Evolutionary conservation across 2,888 invertebrate species (phyloP), one percentile per base, ranked within the genome.

Genomic region (Drepana falcataria): DNA sequence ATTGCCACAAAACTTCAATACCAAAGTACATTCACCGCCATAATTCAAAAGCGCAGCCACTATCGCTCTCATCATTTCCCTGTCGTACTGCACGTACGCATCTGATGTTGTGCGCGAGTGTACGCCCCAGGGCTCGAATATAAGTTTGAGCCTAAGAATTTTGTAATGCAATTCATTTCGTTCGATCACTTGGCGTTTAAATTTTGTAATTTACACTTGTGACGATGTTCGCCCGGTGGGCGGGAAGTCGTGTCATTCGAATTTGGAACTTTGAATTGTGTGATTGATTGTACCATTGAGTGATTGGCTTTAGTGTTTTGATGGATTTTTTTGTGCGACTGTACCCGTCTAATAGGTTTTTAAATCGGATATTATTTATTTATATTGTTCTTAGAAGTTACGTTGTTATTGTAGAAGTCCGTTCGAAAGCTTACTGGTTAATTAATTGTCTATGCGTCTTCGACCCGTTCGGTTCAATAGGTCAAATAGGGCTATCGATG

Each of bases 101-200:
- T 88, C 87, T 75, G 87, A 87, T 88, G 79, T 53, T 64, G 58
- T 55, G 53, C 59, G 59, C 63, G 69, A 64, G 64, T 49, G 58
- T 62, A 56, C 66, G 71, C 74, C 75, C 61, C 69, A 59, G 66
- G 81, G 79, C 65, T 63, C 64, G 71, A 64, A 81, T 76, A 79
- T 77, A 77, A 77, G 77, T 72, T 86, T 83, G 77, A 87, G 87
- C 87, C 83, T 86, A 82, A 86, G 87, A 86, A 89, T 88, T 89
- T 86, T 73, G 71, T 76, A 65, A 70, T 73, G 77, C 83, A 88
- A 87, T 87, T 87, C 60, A 52, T 54, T 49, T 47, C 6, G 51
- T 3, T 9, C 35, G 41, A 44, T 35, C 40, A 40, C 34, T 34
- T 37, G 44, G 40, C 47, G 54, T 41, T 21, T 9, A 34, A 40